Base-by-base conservation (phyloP, 2,888 invertebrate species). In the Drosophila lacicola region DNA sequence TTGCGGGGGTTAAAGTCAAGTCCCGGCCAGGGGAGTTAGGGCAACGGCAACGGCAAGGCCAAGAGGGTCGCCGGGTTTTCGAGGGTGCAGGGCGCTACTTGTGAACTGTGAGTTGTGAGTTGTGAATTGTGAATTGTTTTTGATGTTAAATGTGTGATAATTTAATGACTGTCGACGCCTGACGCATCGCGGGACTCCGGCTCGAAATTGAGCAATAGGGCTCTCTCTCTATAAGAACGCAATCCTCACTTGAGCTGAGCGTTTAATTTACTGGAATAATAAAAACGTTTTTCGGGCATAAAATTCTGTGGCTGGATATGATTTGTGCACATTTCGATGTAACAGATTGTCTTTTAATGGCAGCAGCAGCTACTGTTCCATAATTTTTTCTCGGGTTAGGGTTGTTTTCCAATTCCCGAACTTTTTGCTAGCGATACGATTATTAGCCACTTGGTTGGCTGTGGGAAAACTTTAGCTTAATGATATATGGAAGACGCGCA, bases 61-160 rank as follows among this genome's bases (percentile, higher is more conserved):
- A 49, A 51, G 73, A 54, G 75, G 75, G 69, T 63, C 57, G 55
- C 55, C 46, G 51, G 49, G 33, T 46, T 36, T 42, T 53, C 44
- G 63, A 73, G 74, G 74, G 74, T 73, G 50, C 45, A 21, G 42
- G 25, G 49, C 49, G 68, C 71, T 71, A 62, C 80, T 86, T 82
- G 78, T 71, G 37, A 34, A 10, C 34, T 34, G 10, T 34, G 51
- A 29, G 25, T 2, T 29, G 17, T 17, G 63, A 71, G 72, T 80
- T 89, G 81, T 82, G 80, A 91, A 91, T 80, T 89, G 81, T 82
- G 80, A 91, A 91, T 91, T 91, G 91, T 91, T 91, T 86, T 91
- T 91, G 90, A 91, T 88, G 90, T 90, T 90, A 90, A 91, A 91
- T 91, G 91, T 91, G 91, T 91, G 91, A 91, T 91, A 91, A 91